Evolutionary conservation across 2,797 vertebrate genomes (phyloP), one percentile per base, ranked within the genome.

Genomic region (Takifugu ocellatus): DNA sequence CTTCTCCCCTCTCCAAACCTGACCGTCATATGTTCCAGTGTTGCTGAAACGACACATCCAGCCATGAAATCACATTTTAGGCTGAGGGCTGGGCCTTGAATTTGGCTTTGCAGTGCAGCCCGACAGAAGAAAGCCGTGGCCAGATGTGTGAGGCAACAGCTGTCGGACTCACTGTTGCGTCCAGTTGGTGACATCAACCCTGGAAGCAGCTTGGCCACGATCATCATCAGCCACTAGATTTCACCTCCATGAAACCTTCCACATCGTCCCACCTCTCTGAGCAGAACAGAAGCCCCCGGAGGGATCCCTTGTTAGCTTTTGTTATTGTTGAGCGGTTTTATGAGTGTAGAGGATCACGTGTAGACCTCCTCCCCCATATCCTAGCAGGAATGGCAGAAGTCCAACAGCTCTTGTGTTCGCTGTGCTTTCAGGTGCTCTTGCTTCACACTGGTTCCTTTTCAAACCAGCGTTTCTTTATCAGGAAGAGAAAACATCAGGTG

Each of bases 101-200:
- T 59, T 44, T 25, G 25, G 16, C 7, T 67, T 43, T 63, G 61
- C 25, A 25, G 50, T 0, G 4, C 9, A 11, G 61, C 55, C n/a
- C 47, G 10, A 54, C 27, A 21, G 61, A 39, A 42, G 27, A 44
- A 29, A 54, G 59, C 44, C 68, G 16, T 49, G 1, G 6, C 42
- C 74, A 75, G 66, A 67, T 72, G 65, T 55, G 56, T 57, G 49
- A 61, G 51, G 45, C 12, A 59, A 12, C 75, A 63, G 76, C 59
- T 59, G 49, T 54, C 45, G 68, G 73, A 80, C 63, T 74, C 61
- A 74, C 53, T 25, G 61, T 69, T 82, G 55, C 73, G 57, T 6
- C 27, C 33, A 54, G 25, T 36, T 31, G 16, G 42, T 43, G 42
- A 43, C 16, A 31, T 57, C 36, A 29, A 8, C 50, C 42, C 16